Conservation (phyloP, 1,140 invertebrate genomes). For the Penaeus vannamei region DNA sequence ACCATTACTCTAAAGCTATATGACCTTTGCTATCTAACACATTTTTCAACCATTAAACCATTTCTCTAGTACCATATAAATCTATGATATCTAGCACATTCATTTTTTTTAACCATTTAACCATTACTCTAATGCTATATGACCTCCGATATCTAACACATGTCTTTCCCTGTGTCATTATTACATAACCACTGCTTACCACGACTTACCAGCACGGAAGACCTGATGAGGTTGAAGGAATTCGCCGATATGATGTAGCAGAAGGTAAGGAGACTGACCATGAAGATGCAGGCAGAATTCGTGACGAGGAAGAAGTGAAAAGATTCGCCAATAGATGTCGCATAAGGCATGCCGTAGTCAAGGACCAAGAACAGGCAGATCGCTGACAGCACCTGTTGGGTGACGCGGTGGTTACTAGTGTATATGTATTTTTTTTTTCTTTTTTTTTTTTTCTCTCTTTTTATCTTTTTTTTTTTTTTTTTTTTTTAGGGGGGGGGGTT, state of each 20-base stretch:
- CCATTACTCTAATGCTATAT: too few species aligned
- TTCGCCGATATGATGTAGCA: slow-evolving; percentile 85
- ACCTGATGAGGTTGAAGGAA: slow-evolving; percentile 80
- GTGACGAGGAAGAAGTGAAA: slow-evolving; percentile 84
- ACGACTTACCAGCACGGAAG: slow-evolving; percentile 84
- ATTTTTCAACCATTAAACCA: too few species aligned
- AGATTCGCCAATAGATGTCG: slow-evolving; percentile 79
- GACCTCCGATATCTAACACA: too few species aligned
- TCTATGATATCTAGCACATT: too few species aligned
- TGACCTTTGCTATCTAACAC: too few species aligned
- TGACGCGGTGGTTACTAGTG: slow-evolving; percentile 64
- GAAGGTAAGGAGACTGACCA: slow-evolving; percentile 79
- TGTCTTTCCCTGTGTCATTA: background rate
- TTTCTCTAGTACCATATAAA: too few species aligned
- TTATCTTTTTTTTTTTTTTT: too few species aligned
- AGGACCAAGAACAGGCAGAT: slow-evolving; percentile 83
- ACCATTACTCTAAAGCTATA: too few species aligned
- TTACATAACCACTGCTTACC: background rate
- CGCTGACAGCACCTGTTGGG: slow-evolving; percentile 79
- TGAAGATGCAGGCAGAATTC: slow-evolving; percentile 82
- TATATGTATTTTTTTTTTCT: background rate
- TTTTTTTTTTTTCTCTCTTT: too few species aligned
- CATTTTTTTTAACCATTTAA: too few species aligned
- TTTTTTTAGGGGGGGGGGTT: too few species aligned
- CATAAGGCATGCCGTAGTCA: slow-evolving; percentile 81